These are phyloP conservation scores for Acleris emargana DNA, from an alignment of 2,888 invertebrate genomes.

Conservation along the genomic window DNA sequence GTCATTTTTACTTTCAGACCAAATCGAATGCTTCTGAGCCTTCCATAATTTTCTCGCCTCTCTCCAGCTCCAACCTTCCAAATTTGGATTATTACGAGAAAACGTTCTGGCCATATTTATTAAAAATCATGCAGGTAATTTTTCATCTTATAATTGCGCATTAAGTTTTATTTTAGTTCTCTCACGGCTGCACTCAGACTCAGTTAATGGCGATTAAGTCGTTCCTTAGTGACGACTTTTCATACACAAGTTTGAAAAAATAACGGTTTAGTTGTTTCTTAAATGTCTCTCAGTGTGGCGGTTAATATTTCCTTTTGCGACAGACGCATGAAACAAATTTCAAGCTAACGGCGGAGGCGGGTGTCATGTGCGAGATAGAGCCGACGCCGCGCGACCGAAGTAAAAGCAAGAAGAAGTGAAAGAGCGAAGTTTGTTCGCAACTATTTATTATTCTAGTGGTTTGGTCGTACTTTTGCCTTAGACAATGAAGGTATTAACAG, in stretches of 20 bases:
- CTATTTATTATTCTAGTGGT: slow-evolving; percentile 56
- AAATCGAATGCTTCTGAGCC: slow-evolving; percentile 50
- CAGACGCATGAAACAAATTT: slow-evolving; percentile 63
- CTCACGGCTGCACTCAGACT: too few relatives aligned
- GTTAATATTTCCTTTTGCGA: slow-evolving; percentile 25
- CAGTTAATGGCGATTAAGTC: too few relatives aligned
- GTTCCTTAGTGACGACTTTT: too few relatives aligned
- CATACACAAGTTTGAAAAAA: too few relatives aligned
- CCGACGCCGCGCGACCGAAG: slow-evolving; percentile 59
- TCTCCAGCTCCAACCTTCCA: slow-evolving; percentile 1
- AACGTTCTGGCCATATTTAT: slow-evolving; percentile 75
- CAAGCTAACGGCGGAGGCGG: slow-evolving; percentile 60
- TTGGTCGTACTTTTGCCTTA: background rate
- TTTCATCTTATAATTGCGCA: background rate
- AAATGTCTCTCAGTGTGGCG: background rate
- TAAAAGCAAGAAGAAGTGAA: slow-evolving; percentile 68
- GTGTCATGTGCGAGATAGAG: slow-evolving; percentile 71
- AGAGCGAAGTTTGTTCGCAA: slow-evolving; percentile 87
- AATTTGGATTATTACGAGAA: slow-evolving; percentile 64
- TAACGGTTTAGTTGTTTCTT: background rate
- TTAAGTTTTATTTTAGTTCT: background rate
- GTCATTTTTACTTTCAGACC: slow-evolving; percentile 48
- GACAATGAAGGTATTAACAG: background rate
- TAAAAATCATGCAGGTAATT: slow-evolving; percentile 75
- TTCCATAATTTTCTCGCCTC: slow-evolving; percentile 45